A percentile compares a stretch with the other conserved stretches of the same genome.
Conservation (phyloP, 1,140 invertebrate species). For the Argopecten irradians region DNA sequence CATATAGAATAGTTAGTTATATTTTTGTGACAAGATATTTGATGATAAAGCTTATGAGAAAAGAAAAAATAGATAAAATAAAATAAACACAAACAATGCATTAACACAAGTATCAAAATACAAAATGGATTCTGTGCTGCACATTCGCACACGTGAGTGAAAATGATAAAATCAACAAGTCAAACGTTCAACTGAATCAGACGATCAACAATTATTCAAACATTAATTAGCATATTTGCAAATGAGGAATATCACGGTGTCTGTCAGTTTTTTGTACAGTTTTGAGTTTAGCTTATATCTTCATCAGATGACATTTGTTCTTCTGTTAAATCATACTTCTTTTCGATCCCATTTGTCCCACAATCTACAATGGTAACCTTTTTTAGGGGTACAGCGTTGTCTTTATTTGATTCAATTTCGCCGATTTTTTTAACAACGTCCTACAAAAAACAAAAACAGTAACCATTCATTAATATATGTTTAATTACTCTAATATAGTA, state of each 20-base stretch:
- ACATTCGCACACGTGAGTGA: not conserved
- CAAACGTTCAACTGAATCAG: not conserved
- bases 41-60: not conserved
- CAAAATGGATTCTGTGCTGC: not conserved
- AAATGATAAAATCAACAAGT: not conserved
- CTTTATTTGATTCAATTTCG: conserved; percentile 51
- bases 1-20: not conserved
- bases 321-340: conserved; percentile 64
- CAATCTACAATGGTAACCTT: conserved; percentile 65
- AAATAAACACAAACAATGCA: not conserved
- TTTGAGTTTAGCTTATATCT: conserved; percentile 40
- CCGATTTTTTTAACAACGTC: conserved; percentile 60
- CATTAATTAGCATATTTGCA: not conserved
- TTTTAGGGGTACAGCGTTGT: conserved; percentile 56
- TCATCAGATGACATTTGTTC: conserved; percentile 54
- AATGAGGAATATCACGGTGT: not conserved
- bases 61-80: not conserved
- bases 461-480: too few relatives aligned
- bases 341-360: conserved; percentile 53
- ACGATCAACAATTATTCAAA: not conserved
- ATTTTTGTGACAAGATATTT: not conserved
- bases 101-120: not conserved
- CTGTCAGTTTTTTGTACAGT: not conserved
- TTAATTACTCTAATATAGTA: too few relatives aligned
- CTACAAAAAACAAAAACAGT: conserved; percentile 50